Base-by-base conservation (phyloP, 2,888 invertebrate species). In the Brenthis hecate region DNA sequence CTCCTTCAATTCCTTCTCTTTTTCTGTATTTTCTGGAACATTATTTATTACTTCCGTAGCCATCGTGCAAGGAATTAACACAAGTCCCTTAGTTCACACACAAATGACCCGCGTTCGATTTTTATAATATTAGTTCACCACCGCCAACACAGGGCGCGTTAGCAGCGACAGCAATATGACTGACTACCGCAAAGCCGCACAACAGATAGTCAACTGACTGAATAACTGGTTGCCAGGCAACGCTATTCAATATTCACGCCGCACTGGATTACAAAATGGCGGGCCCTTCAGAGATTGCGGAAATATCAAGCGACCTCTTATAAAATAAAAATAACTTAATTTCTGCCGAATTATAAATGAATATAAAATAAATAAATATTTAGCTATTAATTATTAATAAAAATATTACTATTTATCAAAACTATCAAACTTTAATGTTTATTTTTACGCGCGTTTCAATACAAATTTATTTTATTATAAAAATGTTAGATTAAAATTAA, bases 11-110 rank as follows among this genome's bases (percentile, higher is more conserved):
- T 93, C 94, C 78, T 94, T 94, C 83, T 94, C 94, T 77, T 95
- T 94, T 84, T 95, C 95, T 68, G 92, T 86, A 75, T 93, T 93
- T 73, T 94, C 94, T 72, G 95, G 94, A 77, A 94, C 94, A 88
- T 94, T 95, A 87, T 95, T 96, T 84, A 95, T 95, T 79, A 95
- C 95, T 94, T 96, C 96, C 78, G 96, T 95, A 80, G 96, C 95
- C 96, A 97, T 96, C 86, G 86, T 93, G 81, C 70, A 70, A 70
- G 66, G 62, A 72, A 66, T 72, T 72, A 68, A 57, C 78, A 80
- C 74, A 77, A 73, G 74, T 72, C 73, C 72, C 74, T 73, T 71
- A 74, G 11, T 75, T 74, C 77, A 82, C 79, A 74, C 82, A 81
- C 82, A 77, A 77, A 51, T 43, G 55, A 63, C 43, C 28, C 65